Percentiles rank a stretch among this genome's conserved stretches.
Conservation (phyloP, 1,140 invertebrate genomes). For the Penaeus chinensis region DNA sequence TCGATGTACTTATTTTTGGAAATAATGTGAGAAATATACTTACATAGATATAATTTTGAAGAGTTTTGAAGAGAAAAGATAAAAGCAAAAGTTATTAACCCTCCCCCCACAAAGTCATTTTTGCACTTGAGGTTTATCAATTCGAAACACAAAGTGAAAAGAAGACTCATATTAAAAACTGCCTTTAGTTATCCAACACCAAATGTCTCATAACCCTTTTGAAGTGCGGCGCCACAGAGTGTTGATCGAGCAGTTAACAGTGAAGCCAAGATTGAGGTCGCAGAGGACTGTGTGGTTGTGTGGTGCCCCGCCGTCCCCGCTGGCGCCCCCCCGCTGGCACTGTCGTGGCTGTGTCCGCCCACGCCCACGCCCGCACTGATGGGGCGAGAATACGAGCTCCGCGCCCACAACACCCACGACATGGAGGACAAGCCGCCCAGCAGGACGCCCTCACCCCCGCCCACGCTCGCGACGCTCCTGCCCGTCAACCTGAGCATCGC, state of each 20-base stretch:
- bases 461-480: slow-evolving; percentile 59
- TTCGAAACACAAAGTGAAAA: no score
- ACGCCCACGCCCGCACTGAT: slow-evolving; percentile 46
- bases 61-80: no score
- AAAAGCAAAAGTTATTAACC: no score
- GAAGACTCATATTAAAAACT: no score
- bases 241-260: slow-evolving; percentile 49
- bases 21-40: not conserved
- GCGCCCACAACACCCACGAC: slow-evolving; percentile 36
- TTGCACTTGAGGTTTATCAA: no score
- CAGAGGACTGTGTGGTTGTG: slow-evolving; percentile 3
- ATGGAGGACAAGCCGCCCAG: slow-evolving; percentile 56
- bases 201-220: slow-evolving; percentile 54
- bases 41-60: no score
- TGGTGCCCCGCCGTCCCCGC: slow-evolving; percentile 9
- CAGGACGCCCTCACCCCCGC: slow-evolving; percentile 59
- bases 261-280: slow-evolving; percentile 31
- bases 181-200: no score
- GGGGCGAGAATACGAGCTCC: slow-evolving; percentile 47
- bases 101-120: no score
- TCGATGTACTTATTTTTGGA: slow-evolving; percentile 25
- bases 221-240: slow-evolving; percentile 55
- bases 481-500: slow-evolving; percentile 62
- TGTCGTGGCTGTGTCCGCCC: slow-evolving; percentile 29
- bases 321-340: slow-evolving; percentile 3